A percentile compares a stretch with the other conserved stretches of the same genome.
phyloP scores from a whole-genome alignment of 1,140 invertebrate genomes.

The Drosophila paulistorum region DNA sequence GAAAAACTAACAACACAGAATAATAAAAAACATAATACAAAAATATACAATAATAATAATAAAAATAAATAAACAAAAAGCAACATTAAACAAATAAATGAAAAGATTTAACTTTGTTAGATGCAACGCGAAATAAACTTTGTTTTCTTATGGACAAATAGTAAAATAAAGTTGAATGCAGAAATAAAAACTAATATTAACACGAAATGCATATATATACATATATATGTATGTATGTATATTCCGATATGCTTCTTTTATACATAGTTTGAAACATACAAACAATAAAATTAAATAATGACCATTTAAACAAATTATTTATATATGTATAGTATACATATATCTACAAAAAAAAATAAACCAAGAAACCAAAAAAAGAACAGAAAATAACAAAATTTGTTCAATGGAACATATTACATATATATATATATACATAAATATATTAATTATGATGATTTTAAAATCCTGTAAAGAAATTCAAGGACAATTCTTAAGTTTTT shows the following conservation, averaged over 20 bases:
- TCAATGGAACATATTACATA: constrained; percentile 32
- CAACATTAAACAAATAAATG: constrained; percentile 13
- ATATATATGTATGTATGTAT: not conserved
- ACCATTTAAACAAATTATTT: constrained; percentile 63
- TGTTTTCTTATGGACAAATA: not conserved
- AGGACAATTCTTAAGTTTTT: constrained; percentile 14
- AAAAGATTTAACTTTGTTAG: constrained; percentile 5
- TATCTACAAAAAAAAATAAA: constrained; percentile 13
- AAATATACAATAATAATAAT: not conserved
- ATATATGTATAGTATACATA: constrained; percentile 43
- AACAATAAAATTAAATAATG: constrained; percentile 64
- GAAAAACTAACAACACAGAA: too few relatives aligned
- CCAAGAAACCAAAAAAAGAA: not conserved
- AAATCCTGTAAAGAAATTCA: constrained; percentile 47
- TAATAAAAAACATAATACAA: not conserved
- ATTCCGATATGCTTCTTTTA: constrained; percentile 66
- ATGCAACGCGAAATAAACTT: not conserved
- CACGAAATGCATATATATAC: not conserved
- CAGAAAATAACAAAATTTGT: not conserved
- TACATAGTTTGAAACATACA: constrained; percentile 65
- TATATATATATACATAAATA: too few relatives aligned
- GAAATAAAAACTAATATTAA: not conserved
- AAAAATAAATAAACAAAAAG: constrained; percentile 26
- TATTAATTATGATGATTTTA: constrained; percentile 67
- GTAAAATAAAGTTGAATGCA: constrained; percentile 2